phyloP scores from a whole-genome alignment of 2,797 vertebrate genomes.

The Chaunax sp. region DNA sequence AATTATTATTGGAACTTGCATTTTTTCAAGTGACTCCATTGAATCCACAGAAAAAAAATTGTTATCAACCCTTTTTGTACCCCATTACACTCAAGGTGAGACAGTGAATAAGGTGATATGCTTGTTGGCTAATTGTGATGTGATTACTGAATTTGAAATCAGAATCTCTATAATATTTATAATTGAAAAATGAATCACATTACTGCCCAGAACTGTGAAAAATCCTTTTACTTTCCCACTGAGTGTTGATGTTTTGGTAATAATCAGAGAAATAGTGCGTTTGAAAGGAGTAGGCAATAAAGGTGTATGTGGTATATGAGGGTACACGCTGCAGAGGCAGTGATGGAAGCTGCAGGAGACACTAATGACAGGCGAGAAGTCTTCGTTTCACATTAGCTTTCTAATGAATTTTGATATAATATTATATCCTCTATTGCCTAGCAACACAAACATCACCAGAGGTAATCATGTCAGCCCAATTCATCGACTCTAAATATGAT shows the following conservation, averaged over 20 bases:
- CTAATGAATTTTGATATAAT: slow-evolving; percentile 5
- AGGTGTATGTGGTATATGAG: slow-evolving; percentile 5
- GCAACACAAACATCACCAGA: slow-evolving; percentile 35
- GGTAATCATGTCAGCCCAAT: slow-evolving; percentile 45
- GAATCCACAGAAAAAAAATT: not conserved
- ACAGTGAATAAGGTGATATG: not conserved
- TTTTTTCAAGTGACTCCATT: not conserved
- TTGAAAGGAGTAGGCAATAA: not conserved
- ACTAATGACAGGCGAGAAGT: not conserved
- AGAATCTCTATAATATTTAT: not conserved
- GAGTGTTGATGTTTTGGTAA: not conserved
- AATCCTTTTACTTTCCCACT: not conserved
- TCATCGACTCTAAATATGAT: slow-evolving; percentile 48
- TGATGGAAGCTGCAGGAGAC: slow-evolving; percentile 3
- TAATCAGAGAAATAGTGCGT: slow-evolving; percentile 12
- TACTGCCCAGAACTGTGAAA: not conserved
- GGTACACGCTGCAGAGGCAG: not conserved
- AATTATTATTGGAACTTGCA: too few relatives aligned
- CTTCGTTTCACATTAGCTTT: slow-evolving; percentile 8
- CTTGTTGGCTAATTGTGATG: not conserved
- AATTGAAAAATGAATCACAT: slow-evolving; percentile 3
- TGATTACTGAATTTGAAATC: not conserved
- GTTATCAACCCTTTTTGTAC: not conserved
- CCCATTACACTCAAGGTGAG: not conserved
- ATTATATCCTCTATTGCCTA: slow-evolving; percentile 33